These are phyloP conservation scores for Galago senegalensis DNA, from an alignment of 2,797 vertebrate genomes.

Conservation along the genomic window DNA sequence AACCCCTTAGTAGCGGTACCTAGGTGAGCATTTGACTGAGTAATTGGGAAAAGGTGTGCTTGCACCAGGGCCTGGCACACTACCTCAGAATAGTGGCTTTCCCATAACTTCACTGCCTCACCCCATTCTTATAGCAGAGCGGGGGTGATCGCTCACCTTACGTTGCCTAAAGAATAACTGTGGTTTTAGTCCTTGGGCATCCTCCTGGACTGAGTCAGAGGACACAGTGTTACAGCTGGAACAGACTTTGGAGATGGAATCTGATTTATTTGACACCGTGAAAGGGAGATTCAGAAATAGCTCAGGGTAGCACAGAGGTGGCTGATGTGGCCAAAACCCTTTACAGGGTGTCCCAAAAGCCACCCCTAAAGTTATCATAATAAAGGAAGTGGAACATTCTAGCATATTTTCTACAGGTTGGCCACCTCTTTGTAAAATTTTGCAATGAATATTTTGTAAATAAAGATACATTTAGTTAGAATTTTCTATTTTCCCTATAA, in stretches of 20 bases:
- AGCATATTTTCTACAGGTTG: no score
- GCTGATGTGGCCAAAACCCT: accelerated
- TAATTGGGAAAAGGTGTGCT: neutral
- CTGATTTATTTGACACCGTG: neutral
- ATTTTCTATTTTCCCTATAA: no score
- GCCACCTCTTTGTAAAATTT: no score
- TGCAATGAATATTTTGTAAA: no score
- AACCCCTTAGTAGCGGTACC: neutral
- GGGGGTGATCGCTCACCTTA: neutral
- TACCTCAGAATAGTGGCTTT: neutral
- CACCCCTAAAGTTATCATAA: no score
- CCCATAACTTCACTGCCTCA: no score
- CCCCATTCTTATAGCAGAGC: neutral
- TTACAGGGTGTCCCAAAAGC: neutral
- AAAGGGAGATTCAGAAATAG: neutral
- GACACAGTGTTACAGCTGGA: neutral
- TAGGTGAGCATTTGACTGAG: neutral
- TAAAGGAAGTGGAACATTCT: no score
- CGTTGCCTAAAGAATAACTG: neutral
- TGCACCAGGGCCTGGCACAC: accelerated
- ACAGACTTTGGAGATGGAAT: neutral
- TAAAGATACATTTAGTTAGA: no score
- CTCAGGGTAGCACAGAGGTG: neutral
- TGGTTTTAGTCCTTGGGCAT: neutral
- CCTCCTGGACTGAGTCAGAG: neutral